Base-by-base conservation (phyloP, 92 coral and sea anemone genomes). In the Palythoa grandiflora region DNA sequence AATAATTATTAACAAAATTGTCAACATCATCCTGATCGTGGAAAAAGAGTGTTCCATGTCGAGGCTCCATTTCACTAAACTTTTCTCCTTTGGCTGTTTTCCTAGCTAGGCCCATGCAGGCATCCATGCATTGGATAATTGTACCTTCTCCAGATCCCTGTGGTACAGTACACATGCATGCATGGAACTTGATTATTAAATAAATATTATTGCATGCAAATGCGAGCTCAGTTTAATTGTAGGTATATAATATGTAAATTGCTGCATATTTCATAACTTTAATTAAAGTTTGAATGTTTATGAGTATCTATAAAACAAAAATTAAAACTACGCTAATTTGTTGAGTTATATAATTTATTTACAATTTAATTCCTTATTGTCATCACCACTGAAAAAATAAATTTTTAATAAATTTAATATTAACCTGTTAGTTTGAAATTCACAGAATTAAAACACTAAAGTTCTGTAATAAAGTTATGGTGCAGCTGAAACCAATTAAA, bases 11-110 rank as follows among this genome's bases (percentile, higher is more conserved):
- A 28, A 92, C 92, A 86, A 74, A 92, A 54, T 83, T 92, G 89
- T 92, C 97, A 11, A 94, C 95, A 86, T 94, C 97, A 83, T 87
- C 92, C 44, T 94, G 97, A 83, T 92, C 95, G 71, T 91, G 48
- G 77, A 94, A 94, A n/a, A 90, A 10, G 28, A 94, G 85, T 37
- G 77, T 89, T 12, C 93, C 95, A 85, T 92, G 92, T 59, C 91
- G 84, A 4, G 89, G 89, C 77, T 75, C 63, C 68, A 85, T 76
- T 13, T 37, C 39, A 28, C 73, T 79, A 17, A 77, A 74, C 65
- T 57, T 57, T 57, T 57, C 65, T 48, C 93, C 93, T 72, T 91
- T 85, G 36, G 80, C 87, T 84, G 85, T 92, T 79, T 88, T 92
- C 52, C 92, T 78, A 21, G 89, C 87, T 40, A 93, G 87, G 38